Base-by-base conservation (phyloP, 2,797 vertebrate species). In the Serranus cabrilla region DNA sequence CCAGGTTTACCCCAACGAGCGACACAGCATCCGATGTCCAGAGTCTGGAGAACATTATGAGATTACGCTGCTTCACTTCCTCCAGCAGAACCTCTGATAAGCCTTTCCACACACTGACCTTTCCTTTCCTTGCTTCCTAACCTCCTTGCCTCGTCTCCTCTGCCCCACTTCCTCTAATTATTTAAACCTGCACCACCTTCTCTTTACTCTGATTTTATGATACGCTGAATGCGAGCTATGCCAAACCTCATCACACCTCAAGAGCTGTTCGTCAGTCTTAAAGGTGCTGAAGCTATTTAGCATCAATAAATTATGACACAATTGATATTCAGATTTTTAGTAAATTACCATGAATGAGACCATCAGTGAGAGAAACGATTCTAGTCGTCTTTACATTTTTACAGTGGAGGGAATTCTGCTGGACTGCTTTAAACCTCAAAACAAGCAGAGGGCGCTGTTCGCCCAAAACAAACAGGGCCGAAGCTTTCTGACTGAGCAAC, bases 21-120 rank as follows among this genome's bases (percentile, higher is more conserved):
- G 98, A 87, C 97, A 99, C 95, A 98, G 97, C 90, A 99, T 99
- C 93, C 96, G 97, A 89, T 98, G 98, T 95, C 97, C 97, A 0
- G 97, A 99, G 94, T 98, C 98, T 0, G 98, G 97, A 57, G 98
- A 99, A 94, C 97, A 99, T 95, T 99, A 99, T 8, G 97, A 99
- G 94, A 98, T 98, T 81, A 98, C 97, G 31, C 94, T 99, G 94
- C 95, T 99, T 90, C 96, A 99, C 94, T 99, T 98, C 93, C 96
- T 99, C 80, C 98, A 99, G 89, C 96, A 99, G 87, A 94, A 98
- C 95, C 98, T 99, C 95, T 99, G 96, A 99, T 77, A 34, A 81
- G 64, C 74, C n/a, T 59, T 63, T 70, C 25, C 12, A 61, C 70
- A 31, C 70, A 39, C 71, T 62, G 25, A 66, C 40, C 42, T 50